These are phyloP conservation scores for Dascillus cervinus DNA, from an alignment of 2,888 invertebrate species.

Conservation along the genomic window DNA sequence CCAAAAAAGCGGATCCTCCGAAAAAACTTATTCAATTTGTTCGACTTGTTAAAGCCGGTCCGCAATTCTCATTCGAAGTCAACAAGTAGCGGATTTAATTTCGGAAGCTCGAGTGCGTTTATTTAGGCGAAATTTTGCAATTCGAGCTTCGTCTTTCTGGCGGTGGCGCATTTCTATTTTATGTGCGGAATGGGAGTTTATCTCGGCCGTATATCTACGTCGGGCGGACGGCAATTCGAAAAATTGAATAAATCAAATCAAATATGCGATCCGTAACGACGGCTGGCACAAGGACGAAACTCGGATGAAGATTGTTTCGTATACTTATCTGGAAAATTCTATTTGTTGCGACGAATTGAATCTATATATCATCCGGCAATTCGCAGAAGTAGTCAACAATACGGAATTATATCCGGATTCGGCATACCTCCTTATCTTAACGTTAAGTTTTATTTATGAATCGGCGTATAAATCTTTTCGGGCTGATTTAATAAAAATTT, in stretches of 20 bases:
- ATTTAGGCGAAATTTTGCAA: too few relatives aligned
- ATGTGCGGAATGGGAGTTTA: conserved; percentile 29
- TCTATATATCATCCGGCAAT: conserved; percentile 39
- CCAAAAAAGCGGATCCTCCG: too few relatives aligned
- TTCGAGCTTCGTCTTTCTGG: too few relatives aligned
- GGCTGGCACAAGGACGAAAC: conserved; percentile 13
- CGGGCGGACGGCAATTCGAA: conserved; percentile 29
- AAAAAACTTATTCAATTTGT: too few relatives aligned
- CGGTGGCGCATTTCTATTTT: conserved; percentile 16
- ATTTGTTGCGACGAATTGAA: conserved; percentile 42
- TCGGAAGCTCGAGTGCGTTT: too few relatives aligned
- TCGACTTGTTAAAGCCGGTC: too few relatives aligned
- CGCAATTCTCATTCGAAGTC: too few relatives aligned
- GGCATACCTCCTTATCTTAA: conserved; percentile 22
- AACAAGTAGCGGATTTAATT: too few relatives aligned
- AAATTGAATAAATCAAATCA: conserved; percentile 34
- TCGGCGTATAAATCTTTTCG: too few relatives aligned
- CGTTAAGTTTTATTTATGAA: too few relatives aligned
- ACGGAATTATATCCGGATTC: conserved; percentile 25
- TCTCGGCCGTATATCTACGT: conserved; percentile 34
- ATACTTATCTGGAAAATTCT: conserved; percentile 38
- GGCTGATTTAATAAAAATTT: too few relatives aligned
- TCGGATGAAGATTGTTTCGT: conserved; percentile 8
- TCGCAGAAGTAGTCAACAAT: conserved; percentile 26
- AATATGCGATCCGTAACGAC: conserved; percentile 9